Percentiles rank a stretch among this genome's conserved stretches.
phyloP scores from a whole-genome alignment of 2,888 invertebrate genomes.

The Drosophila buzzatii region DNA sequence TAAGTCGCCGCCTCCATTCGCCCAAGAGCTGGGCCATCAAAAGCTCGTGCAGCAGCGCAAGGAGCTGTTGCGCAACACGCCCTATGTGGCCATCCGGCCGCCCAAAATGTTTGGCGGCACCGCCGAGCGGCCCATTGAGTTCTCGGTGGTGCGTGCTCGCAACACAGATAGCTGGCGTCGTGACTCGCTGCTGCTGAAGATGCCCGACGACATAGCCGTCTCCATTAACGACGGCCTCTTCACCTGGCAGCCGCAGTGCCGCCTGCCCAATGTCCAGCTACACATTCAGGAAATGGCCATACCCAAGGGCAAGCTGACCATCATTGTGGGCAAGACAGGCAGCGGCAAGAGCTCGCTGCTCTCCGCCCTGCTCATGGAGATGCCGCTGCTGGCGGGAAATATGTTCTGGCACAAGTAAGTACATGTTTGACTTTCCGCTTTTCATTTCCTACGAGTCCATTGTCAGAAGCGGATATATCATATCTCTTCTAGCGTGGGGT shows the following conservation, averaged over 20 bases:
- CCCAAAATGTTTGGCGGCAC: slow-evolving; percentile 57
- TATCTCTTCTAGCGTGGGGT: too few relatives aligned
- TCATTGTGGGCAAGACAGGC: slow-evolving; percentile 92
- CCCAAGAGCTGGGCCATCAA: slow-evolving; percentile 61
- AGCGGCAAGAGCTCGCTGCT: slow-evolving; percentile 93
- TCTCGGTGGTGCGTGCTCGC: slow-evolving; percentile 63
- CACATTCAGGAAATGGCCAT: slow-evolving; percentile 83
- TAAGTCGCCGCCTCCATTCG: slow-evolving; percentile 24
- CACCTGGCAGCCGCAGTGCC: slow-evolving; percentile 64
- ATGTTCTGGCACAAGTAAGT: slow-evolving; percentile 88
- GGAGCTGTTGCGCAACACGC: slow-evolving; percentile 78
- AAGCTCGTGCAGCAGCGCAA: slow-evolving; percentile 73
- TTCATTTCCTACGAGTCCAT: neutral
- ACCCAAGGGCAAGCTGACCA: slow-evolving; percentile 88
- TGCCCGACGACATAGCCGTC: slow-evolving; percentile 84
- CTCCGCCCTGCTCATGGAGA: slow-evolving; percentile 92
- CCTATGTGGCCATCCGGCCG: slow-evolving; percentile 80
- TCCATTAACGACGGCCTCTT: slow-evolving; percentile 83
- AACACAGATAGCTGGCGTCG: slow-evolving; percentile 79
- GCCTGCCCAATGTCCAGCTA: slow-evolving; percentile 65
- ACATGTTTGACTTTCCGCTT: neutral
- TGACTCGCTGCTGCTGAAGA: slow-evolving; percentile 82
- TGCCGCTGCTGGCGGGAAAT: slow-evolving; percentile 89
- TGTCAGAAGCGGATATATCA: neutral
- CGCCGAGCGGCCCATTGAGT: slow-evolving; percentile 57